Base-by-base conservation (phyloP, 1,140 invertebrate species). In the Lanistes nyassanus region DNA sequence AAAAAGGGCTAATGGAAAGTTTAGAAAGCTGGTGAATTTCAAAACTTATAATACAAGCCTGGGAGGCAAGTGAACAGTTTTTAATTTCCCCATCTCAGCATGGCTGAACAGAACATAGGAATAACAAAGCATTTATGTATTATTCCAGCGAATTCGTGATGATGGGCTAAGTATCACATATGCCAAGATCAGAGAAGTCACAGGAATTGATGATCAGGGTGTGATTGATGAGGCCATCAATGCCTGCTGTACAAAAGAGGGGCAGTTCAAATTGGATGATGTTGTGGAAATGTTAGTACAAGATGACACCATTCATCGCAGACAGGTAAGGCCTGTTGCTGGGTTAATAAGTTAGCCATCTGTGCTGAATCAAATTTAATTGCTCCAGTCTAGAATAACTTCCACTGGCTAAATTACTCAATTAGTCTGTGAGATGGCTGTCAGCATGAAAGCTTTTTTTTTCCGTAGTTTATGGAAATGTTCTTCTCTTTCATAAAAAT, bases 191-290 rank as follows among this genome's bases (percentile, higher is more conserved):
- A 81, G 84, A 67, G 87, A 88, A 74, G 79, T 86, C 1, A 88
- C 87, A 16, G 86, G 87, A 34, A 83, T 87, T 39, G 75, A 83
- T 62, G 85, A 87, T 79, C 58, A 79, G 16, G 72, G 80, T 53
- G 69, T 85, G 34, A 88, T 88, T 58, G 76, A 81, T 31, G 79
- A 83, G 72, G 87, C 87, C 16, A 85, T 87, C 55, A 81, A 75
- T 51, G 84, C 83, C 2, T 88, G 87, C 79, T 55, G 79, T 36
- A 80, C 82, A 39, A 80, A 81, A 34, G 80, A 85, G 58, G 87
- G 87, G 0, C 83, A 78, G 58, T 86, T 79, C 68, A 81, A 87
- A 53, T 68, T 87, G 31, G 82, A 85, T 58, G 84, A 87, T 80
- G 87, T 87, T 47, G 83, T 88, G 21, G 81, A 81, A 13, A 82